A percentile compares a stretch with the other conserved stretches of the same genome.
Evolutionary conservation across 2,797 vertebrate genomes (phyloP).

Genomic region (Amblyopsis hoosieri): DNA sequence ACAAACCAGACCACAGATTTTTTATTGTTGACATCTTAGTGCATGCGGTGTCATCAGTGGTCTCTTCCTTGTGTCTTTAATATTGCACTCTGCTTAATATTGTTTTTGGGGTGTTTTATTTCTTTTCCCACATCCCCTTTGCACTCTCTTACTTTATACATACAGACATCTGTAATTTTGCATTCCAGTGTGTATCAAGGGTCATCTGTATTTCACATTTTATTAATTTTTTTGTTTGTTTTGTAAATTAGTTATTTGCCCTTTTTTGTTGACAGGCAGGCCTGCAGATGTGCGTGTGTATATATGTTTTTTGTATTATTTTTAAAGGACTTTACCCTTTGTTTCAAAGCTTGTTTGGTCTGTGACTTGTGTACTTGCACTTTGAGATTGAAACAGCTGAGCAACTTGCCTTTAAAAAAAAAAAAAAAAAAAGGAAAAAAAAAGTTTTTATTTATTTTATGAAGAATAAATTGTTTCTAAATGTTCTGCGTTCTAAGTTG

Average conservation of each 20-base stretch:
- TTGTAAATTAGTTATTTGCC: slow-evolving; percentile 47
- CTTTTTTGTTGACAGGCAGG: slow-evolving; percentile 81
- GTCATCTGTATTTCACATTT: slow-evolving; percentile 30
- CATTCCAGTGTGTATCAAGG: slow-evolving; percentile 63
- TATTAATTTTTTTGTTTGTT: slow-evolving; percentile 30
- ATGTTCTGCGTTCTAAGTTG: slow-evolving; percentile 35
- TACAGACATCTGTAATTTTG: slow-evolving; percentile 39
- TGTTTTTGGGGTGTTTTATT: too few relatives aligned
- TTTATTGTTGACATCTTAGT: slow-evolving; percentile 12
- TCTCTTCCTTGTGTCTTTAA: slow-evolving; percentile 34
- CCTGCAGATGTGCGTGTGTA: slow-evolving; percentile 81
- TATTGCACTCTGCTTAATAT: slow-evolving; percentile 44
- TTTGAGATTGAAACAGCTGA: slow-evolving; percentile 68
- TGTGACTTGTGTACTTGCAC: slow-evolving; percentile 76
- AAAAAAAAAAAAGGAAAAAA: too few relatives aligned
- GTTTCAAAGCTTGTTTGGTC: slow-evolving; percentile 55
- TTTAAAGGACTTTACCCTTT: slow-evolving; percentile 37
- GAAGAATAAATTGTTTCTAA: slow-evolving; percentile 56
- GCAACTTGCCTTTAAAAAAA: slow-evolving; percentile 60
- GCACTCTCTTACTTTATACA: slow-evolving; percentile 16
- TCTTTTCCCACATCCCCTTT: background rate
- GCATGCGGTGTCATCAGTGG: slow-evolving; percentile 28
- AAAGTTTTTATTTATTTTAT: slow-evolving; percentile 42
- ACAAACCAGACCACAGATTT: slow-evolving; percentile 6
- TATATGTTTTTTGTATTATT: slow-evolving; percentile 37